Evolutionary conservation across 2,113 vertebrate genomes (phyloP).

Genomic region (Physeter macrocephalus): DNA sequence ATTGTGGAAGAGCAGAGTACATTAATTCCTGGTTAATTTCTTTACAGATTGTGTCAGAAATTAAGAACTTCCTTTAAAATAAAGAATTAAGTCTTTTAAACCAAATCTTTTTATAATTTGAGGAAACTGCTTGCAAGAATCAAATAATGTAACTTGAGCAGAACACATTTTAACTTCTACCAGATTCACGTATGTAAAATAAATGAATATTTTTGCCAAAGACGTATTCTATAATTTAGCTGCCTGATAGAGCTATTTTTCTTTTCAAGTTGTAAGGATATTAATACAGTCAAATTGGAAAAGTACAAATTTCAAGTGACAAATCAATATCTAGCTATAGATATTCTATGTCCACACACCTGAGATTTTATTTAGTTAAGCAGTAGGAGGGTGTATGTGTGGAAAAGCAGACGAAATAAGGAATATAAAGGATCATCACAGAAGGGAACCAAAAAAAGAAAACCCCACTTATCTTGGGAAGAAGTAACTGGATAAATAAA

Average conservation of each 20-base stretch:
- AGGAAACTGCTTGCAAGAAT: constrained; percentile 11
- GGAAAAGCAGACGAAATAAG: constrained; percentile 12
- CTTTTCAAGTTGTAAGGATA: constrained; percentile 13
- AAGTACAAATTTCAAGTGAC: constrained; percentile 35
- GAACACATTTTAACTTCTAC: not conserved
- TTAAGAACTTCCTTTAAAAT: not conserved
- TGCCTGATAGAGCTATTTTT: not conserved
- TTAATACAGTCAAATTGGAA: not conserved
- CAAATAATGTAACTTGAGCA: not conserved
- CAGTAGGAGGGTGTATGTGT: not conserved
- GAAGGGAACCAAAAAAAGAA: constrained; percentile 1
- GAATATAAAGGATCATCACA: constrained; percentile 20
- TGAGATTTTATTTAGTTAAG: constrained; percentile 4
- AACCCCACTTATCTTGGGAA: not conserved
- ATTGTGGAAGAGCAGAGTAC: not conserved
- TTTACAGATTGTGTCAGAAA: constrained; percentile 24
- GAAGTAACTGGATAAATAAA: constrained; percentile 42
- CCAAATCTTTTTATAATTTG: not conserved
- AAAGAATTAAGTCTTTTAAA: constrained; percentile 43
- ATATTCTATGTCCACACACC: not conserved
- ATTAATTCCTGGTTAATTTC: not conserved
- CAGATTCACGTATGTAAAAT: not conserved
- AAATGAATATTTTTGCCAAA: not conserved
- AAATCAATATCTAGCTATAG: constrained; percentile 6
- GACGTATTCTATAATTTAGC: not conserved